These are phyloP conservation scores for Crotalus helleri DNA, from an alignment of 2,113 vertebrate species.

Conservation along the genomic window DNA sequence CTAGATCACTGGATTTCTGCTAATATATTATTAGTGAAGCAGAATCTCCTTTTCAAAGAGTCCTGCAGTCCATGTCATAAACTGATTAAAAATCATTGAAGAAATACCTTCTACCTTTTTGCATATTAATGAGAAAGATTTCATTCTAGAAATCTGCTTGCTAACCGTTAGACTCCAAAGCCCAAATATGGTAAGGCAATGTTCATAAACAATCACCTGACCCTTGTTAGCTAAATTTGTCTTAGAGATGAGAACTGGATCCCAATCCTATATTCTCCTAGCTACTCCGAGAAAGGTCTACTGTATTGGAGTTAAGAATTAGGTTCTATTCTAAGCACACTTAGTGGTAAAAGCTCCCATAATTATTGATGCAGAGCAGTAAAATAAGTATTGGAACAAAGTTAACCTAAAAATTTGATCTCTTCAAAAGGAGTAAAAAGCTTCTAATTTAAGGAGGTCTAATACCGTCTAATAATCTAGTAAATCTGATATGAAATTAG, in stretches of 20 bases:
- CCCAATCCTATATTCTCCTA: neutral
- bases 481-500: neutral
- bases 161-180: conserved; percentile 37
- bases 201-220: neutral
- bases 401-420: neutral
- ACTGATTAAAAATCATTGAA: conserved; percentile 60
- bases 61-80: conserved; percentile 47
- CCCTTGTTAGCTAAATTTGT: neutral
- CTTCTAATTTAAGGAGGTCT: neutral
- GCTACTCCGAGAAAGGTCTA: neutral
- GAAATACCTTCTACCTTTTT: conserved; percentile 35
- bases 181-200: neutral
- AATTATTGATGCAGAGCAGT: neutral
- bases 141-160: conserved; percentile 32
- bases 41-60: conserved; percentile 49
- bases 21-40: conserved; percentile 51
- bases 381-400: neutral
- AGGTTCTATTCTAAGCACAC: neutral
- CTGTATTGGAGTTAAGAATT: neutral
- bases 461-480: neutral
- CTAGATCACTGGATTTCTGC: conserved; percentile 49
- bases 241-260: neutral
- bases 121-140: conserved; percentile 56
- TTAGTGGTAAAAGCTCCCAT: neutral
- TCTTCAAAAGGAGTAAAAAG: neutral